A percentile compares a stretch with the other conserved stretches of the same genome.
Conservation (phyloP, 92 coral and sea anemone genomes). For the Phenganax marumi region DNA sequence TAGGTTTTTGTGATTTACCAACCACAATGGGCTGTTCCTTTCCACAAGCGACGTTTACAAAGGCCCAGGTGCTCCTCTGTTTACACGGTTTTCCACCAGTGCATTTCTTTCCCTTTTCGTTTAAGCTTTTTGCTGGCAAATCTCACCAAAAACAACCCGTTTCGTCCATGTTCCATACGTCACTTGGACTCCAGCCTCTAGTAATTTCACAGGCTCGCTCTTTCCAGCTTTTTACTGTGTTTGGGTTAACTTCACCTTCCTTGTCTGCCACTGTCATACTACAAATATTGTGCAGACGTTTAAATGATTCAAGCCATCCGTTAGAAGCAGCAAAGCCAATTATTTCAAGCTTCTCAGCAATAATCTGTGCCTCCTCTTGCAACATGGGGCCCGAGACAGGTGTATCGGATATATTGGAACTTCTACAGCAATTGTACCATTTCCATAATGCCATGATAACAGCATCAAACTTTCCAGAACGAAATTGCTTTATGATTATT, state of each 20-base stretch:
- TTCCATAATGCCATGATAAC: constrained; percentile 54
- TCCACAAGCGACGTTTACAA: too few species aligned
- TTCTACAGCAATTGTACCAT: constrained; percentile 53
- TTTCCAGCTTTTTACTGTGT: constrained; percentile 36
- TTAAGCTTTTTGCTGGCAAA: constrained; percentile 57
- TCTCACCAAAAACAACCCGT: constrained; percentile 49
- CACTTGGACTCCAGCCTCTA: too few species aligned
- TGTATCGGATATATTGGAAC: constrained; percentile 53
- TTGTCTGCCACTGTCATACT: constrained; percentile 51
- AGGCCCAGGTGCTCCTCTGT: too few species aligned
- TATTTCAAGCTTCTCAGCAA: constrained; percentile 57
- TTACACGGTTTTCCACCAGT: too few species aligned
- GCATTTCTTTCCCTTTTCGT: too few species aligned
- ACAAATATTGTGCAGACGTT: constrained; percentile 52
- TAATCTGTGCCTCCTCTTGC: constrained; percentile 60
- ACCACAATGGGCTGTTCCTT: too few species aligned
- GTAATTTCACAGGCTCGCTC: constrained; percentile 37
- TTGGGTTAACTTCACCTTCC: constrained; percentile 42
- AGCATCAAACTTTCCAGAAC: too few species aligned
- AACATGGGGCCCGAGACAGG: constrained; percentile 57
- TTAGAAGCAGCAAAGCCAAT: constrained; percentile 55
- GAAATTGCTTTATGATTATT: too few species aligned
- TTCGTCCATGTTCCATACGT: too few species aligned
- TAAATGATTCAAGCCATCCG: constrained; percentile 56
- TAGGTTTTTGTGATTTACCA: too few species aligned